Evolutionary conservation across 2,113 vertebrate genomes (phyloP), one percentile per base, ranked within the genome.

Genomic region (Gorsachius goisagi): DNA sequence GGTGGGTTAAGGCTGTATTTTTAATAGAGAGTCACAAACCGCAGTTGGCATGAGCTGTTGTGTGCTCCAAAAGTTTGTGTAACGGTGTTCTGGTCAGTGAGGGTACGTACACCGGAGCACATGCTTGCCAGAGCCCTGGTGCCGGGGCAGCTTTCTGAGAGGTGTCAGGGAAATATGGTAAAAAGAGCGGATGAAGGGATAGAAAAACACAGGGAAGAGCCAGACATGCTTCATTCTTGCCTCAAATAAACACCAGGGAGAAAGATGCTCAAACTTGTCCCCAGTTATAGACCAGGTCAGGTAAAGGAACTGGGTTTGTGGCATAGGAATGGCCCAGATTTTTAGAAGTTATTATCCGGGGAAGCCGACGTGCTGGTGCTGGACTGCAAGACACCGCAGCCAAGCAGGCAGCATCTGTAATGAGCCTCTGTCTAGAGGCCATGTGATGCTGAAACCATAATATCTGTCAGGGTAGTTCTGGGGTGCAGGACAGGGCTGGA

Each of bases 51-150:
- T 0, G 5, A 37, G 44, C 37, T 76, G 60, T 10, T 55, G n/a
- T 60, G 33, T 50, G 22, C 58, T 81, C 60, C 15, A 11, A 35
- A 63, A 56, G 39, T 56, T 58, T 62, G 50, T 58, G 79, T 79
- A 23, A 22, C 28, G 1, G 71, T 8, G 4, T 22, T 37, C 32
- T 56, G 44, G 44, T 3, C 14, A 59, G 72, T 32, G 12, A 15
- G 39, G 28, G n/a, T 7, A 22, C 0, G 0, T 60, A 41, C 26
- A 8, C 19, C 0, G 5, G 20, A 50, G 39, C 41, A 8, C 9
- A 8, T 1, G 1, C n/a, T 24, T 60, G 24, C 35, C 1, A 1
- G 74, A 64, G n/a, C 26, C 15, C 30, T 9, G 2, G 53, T 67
- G 68, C 55, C 3, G 5, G 56, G 59, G 53, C 71, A 72, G 58